Evolutionary conservation across 2,113 vertebrate genomes (phyloP), one percentile per base, ranked within the genome.

Genomic region (Nanorana parkeri): DNA sequence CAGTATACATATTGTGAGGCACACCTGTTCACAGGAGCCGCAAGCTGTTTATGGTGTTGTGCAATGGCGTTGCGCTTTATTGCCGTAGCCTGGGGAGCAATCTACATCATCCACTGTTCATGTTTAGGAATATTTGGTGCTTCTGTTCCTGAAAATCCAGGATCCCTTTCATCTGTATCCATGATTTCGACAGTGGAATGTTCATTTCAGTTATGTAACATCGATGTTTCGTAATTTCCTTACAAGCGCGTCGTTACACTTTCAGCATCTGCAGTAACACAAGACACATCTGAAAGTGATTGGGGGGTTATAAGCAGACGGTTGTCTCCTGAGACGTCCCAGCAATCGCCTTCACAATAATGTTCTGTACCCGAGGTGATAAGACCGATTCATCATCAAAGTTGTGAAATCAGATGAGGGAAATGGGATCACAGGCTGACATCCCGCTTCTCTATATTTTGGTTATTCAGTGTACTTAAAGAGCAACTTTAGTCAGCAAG

Each of bases 221-320:
- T 17, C 17, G 20, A 19, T 66, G 17, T 66, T 66, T 66, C 26
- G 64, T 66, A 66, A 66, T 17, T 32, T 29, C 26, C 29, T 19
- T 36, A 32, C 16, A 36, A 66, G 26, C 17, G 16, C 26, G 6
- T 19, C 41, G 41, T 47, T 47, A 47, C 41, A 47, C 41, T 11
- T 47, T 47, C 41, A 17, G 26, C 11, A 23, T 17, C n/a, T 68
- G 32, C 36, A 11, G 17, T n/a, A 68, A 47, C 29, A 11, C 3
- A 68, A 23, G 5, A 21, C 36, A 68, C 66, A 68, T 68, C 20
- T 71, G 68, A 71, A 51, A 71, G 4, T 54, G 68, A 54, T 71
- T 8, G 32, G 66, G n/a, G 19, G 26, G 3, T 66, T 66, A 36
- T 19, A n/a, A 47, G 10, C 66, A 11, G 41, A 47, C 41, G 7